Conservation (phyloP, 2,113 vertebrate species). For the Laterallus jamaicensis region DNA sequence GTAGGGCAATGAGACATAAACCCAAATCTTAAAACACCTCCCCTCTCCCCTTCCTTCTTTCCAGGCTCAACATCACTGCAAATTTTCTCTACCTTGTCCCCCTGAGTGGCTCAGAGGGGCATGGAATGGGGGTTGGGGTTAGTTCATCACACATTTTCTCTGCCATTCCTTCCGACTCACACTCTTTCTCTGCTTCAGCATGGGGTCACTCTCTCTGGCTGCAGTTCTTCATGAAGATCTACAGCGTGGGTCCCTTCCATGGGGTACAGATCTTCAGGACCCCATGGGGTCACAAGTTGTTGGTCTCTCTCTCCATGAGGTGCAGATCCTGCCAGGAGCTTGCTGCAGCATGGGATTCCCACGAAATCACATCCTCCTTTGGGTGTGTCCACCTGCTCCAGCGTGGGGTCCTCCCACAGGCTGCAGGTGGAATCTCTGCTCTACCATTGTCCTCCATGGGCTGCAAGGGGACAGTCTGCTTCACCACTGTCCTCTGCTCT, state of each 20-base stretch:
- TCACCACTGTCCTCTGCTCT: neutral
- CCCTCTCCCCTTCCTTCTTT: neutral
- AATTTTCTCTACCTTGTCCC: neutral
- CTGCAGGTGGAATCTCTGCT: neutral
- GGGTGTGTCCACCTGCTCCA: neutral
- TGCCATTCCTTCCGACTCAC: rapidly evolving
- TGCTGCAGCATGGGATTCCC: neutral
- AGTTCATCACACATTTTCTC: neutral
- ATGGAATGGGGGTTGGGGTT: rapidly evolving
- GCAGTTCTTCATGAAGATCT: neutral
- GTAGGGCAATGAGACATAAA: neutral
- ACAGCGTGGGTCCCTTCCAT: neutral
- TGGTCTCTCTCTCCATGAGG: neutral
- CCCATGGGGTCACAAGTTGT: neutral
- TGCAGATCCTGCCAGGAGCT: neutral
- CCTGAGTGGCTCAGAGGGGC: rapidly evolving
- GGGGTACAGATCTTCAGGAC: neutral
- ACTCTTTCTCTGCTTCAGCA: neutral
- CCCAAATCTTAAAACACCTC: neutral
- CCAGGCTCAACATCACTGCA: neutral
- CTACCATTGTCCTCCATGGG: neutral
- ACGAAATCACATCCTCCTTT: neutral
- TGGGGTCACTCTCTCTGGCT: neutral
- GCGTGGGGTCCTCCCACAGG: neutral
- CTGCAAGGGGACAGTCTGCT: neutral